phyloP scores from a whole-genome alignment of 2,888 invertebrate species.

The Hydriomena furcata region DNA sequence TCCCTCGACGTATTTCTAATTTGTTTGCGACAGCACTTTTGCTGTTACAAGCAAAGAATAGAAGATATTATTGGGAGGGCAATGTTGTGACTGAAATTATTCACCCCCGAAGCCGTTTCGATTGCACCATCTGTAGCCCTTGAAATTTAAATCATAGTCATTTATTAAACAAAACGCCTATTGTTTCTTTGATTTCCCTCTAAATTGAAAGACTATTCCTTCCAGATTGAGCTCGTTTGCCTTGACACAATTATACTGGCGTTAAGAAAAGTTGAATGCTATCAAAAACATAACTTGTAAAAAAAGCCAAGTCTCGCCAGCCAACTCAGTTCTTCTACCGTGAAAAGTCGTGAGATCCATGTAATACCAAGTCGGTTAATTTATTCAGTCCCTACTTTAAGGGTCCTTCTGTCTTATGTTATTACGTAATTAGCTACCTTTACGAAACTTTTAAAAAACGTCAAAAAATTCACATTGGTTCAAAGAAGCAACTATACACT shows the following conservation, averaged over 20 bases:
- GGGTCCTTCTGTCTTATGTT: too few species aligned
- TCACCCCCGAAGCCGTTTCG: constrained; percentile 50
- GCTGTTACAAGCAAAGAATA: constrained; percentile 50
- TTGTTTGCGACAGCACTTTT: constrained; percentile 52
- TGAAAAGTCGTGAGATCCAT: too few species aligned
- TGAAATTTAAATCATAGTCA: constrained; percentile 61
- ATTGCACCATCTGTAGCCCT: constrained; percentile 64
- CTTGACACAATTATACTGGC: constrained; percentile 27
- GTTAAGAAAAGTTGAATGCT: constrained; percentile 23
- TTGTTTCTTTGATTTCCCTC: constrained; percentile 56
- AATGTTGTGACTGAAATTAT: constrained; percentile 65
- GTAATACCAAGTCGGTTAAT: too few species aligned
- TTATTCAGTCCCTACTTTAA: too few species aligned
- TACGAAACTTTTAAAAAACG: too few species aligned
- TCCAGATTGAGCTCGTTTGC: constrained; percentile 36
- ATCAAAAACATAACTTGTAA: constrained; percentile 12
- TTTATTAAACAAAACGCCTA: constrained; percentile 61
- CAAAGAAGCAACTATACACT: neutral
- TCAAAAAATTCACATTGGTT: too few species aligned
- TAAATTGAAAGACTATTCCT: constrained; percentile 47
- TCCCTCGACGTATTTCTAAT: constrained; percentile 46
- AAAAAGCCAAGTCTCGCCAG: too few species aligned
- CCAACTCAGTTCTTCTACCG: too few species aligned
- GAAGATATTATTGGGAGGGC: constrained; percentile 49
- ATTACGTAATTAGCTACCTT: too few species aligned